Evolutionary conservation across 2,797 vertebrate species (phyloP).

Genomic region (Periparus ater): DNA sequence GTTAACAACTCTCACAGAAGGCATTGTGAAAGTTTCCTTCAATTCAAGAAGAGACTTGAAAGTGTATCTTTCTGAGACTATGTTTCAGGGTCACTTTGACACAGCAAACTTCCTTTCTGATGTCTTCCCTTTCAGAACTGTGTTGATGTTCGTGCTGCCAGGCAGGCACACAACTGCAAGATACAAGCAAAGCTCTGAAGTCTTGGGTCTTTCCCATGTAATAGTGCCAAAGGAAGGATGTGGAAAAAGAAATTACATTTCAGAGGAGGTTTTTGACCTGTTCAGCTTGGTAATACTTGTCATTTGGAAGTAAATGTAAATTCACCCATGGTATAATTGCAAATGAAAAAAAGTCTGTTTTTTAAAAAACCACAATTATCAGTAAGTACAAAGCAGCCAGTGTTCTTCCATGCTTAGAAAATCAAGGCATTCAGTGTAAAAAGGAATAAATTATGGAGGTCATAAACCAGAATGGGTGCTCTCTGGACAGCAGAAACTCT

Average conservation of each 20-base stretch:
- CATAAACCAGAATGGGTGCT: not conserved
- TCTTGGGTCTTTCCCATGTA: not conserved
- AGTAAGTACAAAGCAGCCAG: not conserved
- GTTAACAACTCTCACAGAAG: not conserved
- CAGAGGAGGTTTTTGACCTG: not conserved
- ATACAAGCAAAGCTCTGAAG: not conserved
- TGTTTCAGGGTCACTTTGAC: not conserved
- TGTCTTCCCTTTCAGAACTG: not conserved
- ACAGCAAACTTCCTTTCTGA: not conserved
- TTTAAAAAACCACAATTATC: not conserved
- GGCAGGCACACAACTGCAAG: not conserved
- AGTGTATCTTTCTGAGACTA: not conserved
- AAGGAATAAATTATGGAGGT: slow-evolving; percentile 8
- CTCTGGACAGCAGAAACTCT: not conserved
- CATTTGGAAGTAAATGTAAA: not conserved
- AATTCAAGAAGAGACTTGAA: not conserved
- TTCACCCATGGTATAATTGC: not conserved
- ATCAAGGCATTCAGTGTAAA: not conserved
- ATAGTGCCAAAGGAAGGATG: not conserved
- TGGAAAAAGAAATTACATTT: not conserved
- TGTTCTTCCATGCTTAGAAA: not conserved
- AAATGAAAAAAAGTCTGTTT: not conserved
- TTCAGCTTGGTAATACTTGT: not conserved
- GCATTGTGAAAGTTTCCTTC: not conserved
- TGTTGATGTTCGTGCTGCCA: not conserved